phyloP scores from a whole-genome alignment of 2,113 vertebrate genomes.

The Toxotes chatareus region DNA sequence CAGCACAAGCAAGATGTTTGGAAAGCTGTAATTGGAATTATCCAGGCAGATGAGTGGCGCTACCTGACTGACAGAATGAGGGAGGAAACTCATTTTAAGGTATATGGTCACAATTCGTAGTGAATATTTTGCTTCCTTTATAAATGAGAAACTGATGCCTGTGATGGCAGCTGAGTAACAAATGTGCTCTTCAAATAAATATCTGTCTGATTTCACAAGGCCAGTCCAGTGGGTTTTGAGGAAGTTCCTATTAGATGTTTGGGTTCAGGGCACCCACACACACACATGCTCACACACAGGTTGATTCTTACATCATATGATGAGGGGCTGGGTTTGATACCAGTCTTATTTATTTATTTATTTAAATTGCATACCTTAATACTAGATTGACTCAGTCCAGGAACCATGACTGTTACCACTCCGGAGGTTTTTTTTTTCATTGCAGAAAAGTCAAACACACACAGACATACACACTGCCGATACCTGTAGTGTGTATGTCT shows the following conservation, averaged over 20 bases:
- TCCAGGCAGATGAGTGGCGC: conserved; percentile 51
- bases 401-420: too few relatives aligned
- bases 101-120: conserved; percentile 34
- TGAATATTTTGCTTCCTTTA: conserved; percentile 39
- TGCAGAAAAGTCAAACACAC: not conserved
- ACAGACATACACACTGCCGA: too few relatives aligned
- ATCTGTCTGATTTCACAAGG: conserved; percentile 35
- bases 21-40: conserved; percentile 61
- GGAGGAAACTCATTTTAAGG: conserved; percentile 55
- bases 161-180: conserved; percentile 34
- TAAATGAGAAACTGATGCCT: conserved; percentile 48
- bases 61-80: conserved; percentile 40
- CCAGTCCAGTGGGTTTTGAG: conserved; percentile 26
- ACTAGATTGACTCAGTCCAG: not conserved
- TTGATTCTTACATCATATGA: not conserved
- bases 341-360: not conserved
- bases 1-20: conserved; percentile 27
- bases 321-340: not conserved
- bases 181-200: conserved; percentile 57
- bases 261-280: conserved; percentile 37
- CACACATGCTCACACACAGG: conserved; percentile 22
- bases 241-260: not conserved
- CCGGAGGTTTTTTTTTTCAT: not conserved
- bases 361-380: too few relatives aligned
- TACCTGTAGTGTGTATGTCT: conserved; percentile 12